Evolutionary conservation across 2,888 invertebrate species (phyloP).

Genomic region (Keiferia lycopersicella): DNA sequence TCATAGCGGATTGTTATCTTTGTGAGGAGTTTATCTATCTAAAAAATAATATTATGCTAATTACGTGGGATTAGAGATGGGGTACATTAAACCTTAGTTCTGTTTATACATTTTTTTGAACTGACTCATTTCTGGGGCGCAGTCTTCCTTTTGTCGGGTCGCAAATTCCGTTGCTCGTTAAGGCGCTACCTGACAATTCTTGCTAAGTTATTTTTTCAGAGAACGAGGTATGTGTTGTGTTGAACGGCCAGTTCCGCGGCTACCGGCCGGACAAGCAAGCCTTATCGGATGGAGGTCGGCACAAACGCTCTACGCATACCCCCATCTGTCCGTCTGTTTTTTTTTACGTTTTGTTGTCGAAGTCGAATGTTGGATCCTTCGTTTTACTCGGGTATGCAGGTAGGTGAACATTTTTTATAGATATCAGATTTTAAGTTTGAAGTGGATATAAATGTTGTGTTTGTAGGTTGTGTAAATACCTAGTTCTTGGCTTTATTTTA

Average conservation of each 20-base stretch:
- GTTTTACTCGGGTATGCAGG: slow-evolving; percentile 22
- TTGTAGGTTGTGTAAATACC: neutral
- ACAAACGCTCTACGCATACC: slow-evolving; percentile 44
- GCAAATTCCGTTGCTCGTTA: slow-evolving; percentile 22
- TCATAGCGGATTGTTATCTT: slow-evolving; percentile 41
- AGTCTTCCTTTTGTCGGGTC: neutral
- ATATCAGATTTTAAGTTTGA: neutral
- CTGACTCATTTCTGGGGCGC: neutral
- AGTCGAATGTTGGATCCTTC: slow-evolving; percentile 36
- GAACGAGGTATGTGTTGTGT: slow-evolving; percentile 50
- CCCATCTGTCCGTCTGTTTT: slow-evolving; percentile 42
- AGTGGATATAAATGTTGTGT: neutral
- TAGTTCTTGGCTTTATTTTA: neutral
- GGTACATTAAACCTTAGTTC: neutral
- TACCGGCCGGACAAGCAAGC: slow-evolving; percentile 60
- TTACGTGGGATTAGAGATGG: neutral
- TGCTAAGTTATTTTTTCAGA: slow-evolving; percentile 51
- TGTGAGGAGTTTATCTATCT: slow-evolving; percentile 16
- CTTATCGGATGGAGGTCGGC: slow-evolving; percentile 64
- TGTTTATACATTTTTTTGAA: neutral
- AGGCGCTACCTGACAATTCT: slow-evolving; percentile 25
- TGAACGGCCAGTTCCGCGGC: slow-evolving; percentile 50
- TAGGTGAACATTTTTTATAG: slow-evolving; percentile 17
- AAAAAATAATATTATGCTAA: slow-evolving; percentile 6
- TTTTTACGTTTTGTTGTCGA: slow-evolving; percentile 45